Base-by-base conservation (phyloP, 2,113 vertebrate species). In the Columba janthina region DNA sequence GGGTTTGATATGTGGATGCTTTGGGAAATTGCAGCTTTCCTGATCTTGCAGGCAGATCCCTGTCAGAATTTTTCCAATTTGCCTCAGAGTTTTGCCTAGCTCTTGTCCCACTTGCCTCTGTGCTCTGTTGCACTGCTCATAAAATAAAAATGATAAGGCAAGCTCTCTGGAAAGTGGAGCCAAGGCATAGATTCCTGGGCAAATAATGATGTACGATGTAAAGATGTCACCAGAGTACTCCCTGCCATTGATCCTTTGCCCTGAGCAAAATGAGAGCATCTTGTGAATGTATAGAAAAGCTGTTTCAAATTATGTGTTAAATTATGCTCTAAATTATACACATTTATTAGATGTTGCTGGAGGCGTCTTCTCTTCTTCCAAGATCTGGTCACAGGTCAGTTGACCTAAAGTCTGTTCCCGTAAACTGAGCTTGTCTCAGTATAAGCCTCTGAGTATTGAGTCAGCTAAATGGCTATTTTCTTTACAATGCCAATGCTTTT, bases 321-420 rank as follows among this genome's bases (percentile, higher is more conserved):
- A 94, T 88, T 95, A 90, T 94, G 69, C 91, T 94, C 42, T 90
- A 93, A 93, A 84, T 95, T 89, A 34, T 25, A 51, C 53, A 69
- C n/a, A 84, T 94, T 94, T 93, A 29, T 94, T 85, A 91, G 24
- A 57, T 15, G 20, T 56, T 91, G 69, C 88, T 83, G 56, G 36
- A 96, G 71, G 74, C 42, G 31, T 83, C 6, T 73, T 94, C 36
- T 81, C 18, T 75, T 78, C 28, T 65, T 88, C 34, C 0, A 6
- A 87, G 46, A 67, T 89, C 64, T 85, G 25, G 75, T 34, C 57
- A 79, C 58, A 78, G 46, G 78, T 88, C 74, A 79, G 62, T 57
- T 32, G 53, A 85, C n/a, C 25, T 78, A 34, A 72, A 85, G 32
- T 46, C 29, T 89, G 2, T 66, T 93, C 38, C 28, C 2, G 1